Evolutionary conservation across 30 jellyfish, hydroid and myxozoan species (phyloP).

Genomic region (Aurelia coerulea): DNA sequence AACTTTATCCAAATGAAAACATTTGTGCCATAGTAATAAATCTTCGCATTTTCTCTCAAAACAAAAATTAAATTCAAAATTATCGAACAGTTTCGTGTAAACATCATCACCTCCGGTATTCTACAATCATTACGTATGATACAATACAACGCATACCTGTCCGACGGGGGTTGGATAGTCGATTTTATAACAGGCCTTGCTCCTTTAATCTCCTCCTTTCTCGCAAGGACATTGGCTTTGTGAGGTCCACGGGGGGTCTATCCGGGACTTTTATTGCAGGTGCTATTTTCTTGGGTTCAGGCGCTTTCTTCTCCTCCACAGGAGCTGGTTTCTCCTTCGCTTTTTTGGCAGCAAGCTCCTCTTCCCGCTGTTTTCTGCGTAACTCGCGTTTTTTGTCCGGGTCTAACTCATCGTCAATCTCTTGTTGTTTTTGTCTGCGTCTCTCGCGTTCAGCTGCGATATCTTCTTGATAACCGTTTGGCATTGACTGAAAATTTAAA

Average conservation of each 20-base stretch:
- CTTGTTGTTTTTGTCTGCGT: conserved; percentile 49
- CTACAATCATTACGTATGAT: not conserved
- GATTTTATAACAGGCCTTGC: conserved; percentile 60
- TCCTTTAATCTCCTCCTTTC: conserved; percentile 68
- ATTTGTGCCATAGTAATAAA: no score
- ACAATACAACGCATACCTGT: not conserved
- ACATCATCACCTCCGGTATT: not conserved
- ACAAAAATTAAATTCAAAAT: no score
- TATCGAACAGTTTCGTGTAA: no score
- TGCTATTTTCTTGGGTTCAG: conserved; percentile 34
- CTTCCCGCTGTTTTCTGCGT: conserved; percentile 54
- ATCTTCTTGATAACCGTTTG: conserved; percentile 50
- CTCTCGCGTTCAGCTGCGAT: conserved; percentile 45
- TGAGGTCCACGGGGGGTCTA: conserved; percentile 43
- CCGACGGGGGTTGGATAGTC: not conserved
- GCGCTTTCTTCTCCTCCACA: conserved; percentile 57
- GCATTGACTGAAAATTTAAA: not conserved
- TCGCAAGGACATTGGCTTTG: conserved; percentile 70
- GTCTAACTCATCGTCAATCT: conserved; percentile 60
- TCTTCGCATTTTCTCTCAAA: no score
- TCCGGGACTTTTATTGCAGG: conserved; percentile 53
- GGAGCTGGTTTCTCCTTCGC: conserved; percentile 33
- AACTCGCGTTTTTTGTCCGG: conserved; percentile 41
- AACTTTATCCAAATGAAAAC: no score
- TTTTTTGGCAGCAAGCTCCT: conserved; percentile 11